Percentiles rank a stretch among this genome's conserved stretches.
Evolutionary conservation across 1,140 invertebrate genomes (phyloP).

Genomic region (Papilio polytes): DNA sequence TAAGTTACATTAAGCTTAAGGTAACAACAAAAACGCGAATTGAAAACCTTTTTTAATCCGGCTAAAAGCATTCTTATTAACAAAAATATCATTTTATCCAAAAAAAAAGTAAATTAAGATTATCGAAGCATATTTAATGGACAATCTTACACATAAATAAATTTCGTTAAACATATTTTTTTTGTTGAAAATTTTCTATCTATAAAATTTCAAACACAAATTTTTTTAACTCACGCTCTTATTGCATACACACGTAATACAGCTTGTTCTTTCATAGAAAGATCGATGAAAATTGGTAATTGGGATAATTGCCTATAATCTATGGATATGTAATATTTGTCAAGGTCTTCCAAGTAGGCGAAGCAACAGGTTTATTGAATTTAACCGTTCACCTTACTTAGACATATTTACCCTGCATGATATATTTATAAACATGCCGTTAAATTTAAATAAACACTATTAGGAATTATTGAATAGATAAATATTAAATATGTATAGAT

Average conservation of each 20-base stretch:
- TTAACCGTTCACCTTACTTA: slow-evolving; percentile 35
- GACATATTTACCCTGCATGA: slow-evolving; percentile 26
- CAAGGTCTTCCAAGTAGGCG: slow-evolving; percentile 33
- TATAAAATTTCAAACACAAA: too few species aligned
- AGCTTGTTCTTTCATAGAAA: not conserved
- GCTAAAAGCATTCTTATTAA: too few species aligned
- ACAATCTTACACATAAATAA: too few species aligned
- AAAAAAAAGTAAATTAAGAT: too few species aligned
- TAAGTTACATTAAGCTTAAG: too few species aligned
- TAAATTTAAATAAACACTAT: slow-evolving; percentile 2
- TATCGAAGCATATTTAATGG: too few species aligned
- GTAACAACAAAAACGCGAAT: too few species aligned
- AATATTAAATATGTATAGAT: not conserved
- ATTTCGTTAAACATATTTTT: too few species aligned
- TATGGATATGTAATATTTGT: slow-evolving; percentile 26
- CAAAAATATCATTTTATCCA: too few species aligned
- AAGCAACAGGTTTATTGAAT: slow-evolving; percentile 37
- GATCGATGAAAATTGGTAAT: not conserved
- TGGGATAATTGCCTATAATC: slow-evolving; percentile 4
- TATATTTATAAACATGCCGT: slow-evolving; percentile 13
- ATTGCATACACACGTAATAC: too few species aligned
- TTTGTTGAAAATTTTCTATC: too few species aligned
- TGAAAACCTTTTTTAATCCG: too few species aligned
- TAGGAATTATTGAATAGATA: not conserved
- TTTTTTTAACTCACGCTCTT: not conserved